phyloP scores from a whole-genome alignment of 2,888 invertebrate species.

The Villa cingulata region DNA sequence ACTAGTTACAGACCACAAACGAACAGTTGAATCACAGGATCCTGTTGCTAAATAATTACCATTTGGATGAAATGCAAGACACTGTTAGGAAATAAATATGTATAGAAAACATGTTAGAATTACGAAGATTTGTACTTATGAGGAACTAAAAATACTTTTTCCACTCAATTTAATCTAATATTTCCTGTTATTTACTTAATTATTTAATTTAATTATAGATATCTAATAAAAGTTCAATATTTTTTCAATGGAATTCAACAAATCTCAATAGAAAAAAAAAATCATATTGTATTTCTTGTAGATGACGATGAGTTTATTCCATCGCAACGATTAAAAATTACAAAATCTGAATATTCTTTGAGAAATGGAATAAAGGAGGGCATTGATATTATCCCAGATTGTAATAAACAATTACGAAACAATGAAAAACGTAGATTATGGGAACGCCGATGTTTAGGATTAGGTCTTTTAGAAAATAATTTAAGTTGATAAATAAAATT shows the following conservation, averaged over 20 bases:
- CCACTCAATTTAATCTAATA: too few species aligned
- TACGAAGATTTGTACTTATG: too few species aligned
- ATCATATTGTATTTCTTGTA: neutral
- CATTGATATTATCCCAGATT: neutral
- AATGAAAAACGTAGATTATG: neutral
- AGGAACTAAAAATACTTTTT: too few species aligned
- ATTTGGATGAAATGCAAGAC: conserved; percentile 78
- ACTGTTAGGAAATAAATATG: conserved; percentile 18
- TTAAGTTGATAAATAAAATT: neutral
- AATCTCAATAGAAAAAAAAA: too few species aligned
- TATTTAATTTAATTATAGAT: too few species aligned
- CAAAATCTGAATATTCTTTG: conserved; percentile 72
- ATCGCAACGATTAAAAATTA: conserved; percentile 51
- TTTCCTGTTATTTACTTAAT: too few species aligned
- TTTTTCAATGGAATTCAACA: too few species aligned
- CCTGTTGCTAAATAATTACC: conserved; percentile 80
- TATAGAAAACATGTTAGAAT: too few species aligned
- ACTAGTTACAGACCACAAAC: conserved; percentile 76
- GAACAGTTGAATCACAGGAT: conserved; percentile 75
- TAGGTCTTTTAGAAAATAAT: neutral
- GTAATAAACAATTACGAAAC: neutral
- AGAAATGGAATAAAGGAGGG: conserved; percentile 38
- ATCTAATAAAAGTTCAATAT: too few species aligned
- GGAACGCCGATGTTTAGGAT: neutral
- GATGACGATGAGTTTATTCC: neutral